These are phyloP conservation scores for Apocrypta bakeri DNA, from an alignment of 1,140 invertebrate species.

Conservation along the genomic window DNA sequence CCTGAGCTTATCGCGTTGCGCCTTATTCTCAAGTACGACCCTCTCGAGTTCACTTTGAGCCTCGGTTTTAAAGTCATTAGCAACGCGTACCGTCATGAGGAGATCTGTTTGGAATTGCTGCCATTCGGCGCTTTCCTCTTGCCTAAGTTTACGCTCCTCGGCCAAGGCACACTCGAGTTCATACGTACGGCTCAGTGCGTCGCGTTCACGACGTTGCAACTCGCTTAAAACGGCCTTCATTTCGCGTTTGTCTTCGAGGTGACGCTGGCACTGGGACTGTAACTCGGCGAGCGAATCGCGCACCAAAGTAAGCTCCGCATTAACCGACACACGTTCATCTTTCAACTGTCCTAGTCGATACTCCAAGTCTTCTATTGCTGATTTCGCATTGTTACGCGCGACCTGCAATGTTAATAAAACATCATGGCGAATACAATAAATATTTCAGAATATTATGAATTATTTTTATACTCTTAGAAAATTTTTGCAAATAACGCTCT, in stretches of 20 bases:
- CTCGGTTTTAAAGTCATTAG: conserved; percentile 95
- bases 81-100: conserved; percentile 93
- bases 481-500: background rate
- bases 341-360: conserved; percentile 83
- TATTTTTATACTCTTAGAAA: background rate
- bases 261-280: conserved; percentile 82
- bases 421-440: background rate
- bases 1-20: conserved; percentile 85
- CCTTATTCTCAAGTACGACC: conserved; percentile 87
- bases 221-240: conserved; percentile 80
- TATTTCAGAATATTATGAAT: background rate
- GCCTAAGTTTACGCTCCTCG: conserved; percentile 77
- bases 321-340: conserved; percentile 81
- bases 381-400: conserved; percentile 87
- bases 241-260: conserved; percentile 85
- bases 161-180: conserved; percentile 77
- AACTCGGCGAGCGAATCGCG: conserved; percentile 85
- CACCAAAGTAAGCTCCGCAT: conserved; percentile 82
- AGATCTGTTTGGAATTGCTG: conserved; percentile 95
- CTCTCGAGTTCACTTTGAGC: conserved; percentile 88
- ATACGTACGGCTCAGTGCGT: conserved; percentile 74
- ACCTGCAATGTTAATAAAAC: conserved; percentile 71
- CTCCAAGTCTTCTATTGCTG: conserved; percentile 86
- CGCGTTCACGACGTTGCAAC: conserved; percentile 80
- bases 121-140: conserved; percentile 88